Percentiles rank a stretch among this genome's conserved stretches.
Conservation (phyloP, 2,113 vertebrate genomes). For the Oreochromis niloticus region DNA sequence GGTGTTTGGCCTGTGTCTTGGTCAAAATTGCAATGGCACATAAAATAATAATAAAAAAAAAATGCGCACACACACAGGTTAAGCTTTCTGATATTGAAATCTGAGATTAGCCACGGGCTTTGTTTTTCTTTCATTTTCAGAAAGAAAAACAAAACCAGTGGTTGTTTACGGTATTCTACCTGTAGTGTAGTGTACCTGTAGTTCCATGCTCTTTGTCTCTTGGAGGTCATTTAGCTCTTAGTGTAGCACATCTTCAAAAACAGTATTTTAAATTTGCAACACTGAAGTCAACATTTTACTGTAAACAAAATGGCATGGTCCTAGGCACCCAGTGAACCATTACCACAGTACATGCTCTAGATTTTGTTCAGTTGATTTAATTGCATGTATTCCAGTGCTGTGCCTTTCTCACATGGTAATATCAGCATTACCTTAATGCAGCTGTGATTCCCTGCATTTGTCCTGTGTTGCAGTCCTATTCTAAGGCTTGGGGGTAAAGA, state of each 20-base stretch:
- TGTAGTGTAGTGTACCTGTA: background rate
- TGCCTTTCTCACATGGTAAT: background rate
- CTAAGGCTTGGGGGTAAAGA: background rate
- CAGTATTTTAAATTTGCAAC: background rate
- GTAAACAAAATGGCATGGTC: background rate
- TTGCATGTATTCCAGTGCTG: background rate
- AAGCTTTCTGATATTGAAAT: background rate
- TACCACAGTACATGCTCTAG: background rate
- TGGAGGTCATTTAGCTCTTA: background rate
- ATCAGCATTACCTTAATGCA: background rate
- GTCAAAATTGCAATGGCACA: background rate
- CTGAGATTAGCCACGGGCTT: background rate
- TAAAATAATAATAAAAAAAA: background rate
- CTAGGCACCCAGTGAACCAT: background rate
- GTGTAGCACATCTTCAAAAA: background rate
- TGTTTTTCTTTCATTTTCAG: background rate
- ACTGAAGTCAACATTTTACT: background rate
- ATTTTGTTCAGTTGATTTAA: background rate
- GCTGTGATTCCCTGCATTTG: background rate
- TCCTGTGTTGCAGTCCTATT: fast-evolving
- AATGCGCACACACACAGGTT: background rate
- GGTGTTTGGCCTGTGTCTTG: background rate
- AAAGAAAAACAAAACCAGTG: background rate
- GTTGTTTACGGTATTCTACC: background rate
- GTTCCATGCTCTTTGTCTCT: background rate